Evolutionary conservation across 2,797 vertebrate genomes (phyloP), one percentile per base, ranked within the genome.

Genomic region (Sparidentex hasta): DNA sequence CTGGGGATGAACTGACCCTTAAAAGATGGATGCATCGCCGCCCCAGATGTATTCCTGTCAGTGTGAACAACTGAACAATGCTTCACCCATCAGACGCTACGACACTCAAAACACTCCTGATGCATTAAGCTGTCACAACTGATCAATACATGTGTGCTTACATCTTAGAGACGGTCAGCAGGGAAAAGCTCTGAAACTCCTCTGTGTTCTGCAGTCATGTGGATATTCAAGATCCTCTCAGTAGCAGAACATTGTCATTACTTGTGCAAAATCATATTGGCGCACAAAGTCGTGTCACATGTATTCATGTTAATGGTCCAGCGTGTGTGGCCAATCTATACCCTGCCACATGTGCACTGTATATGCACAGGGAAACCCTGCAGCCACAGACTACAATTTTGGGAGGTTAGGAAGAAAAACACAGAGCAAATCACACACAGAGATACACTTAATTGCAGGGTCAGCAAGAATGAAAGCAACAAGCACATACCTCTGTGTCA

Each of bases 401-500:
- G 47, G 27, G 56, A 52, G 67, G 54, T 59, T 23, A 29, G 29
- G 51, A 43, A 44, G 20, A 76, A 48, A 61, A 41, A 80, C 46
- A 66, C 29, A 59, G 25, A 69, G 46, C 7, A 27, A 75, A 25
- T 33, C 68, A 77, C 48, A 75, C 52, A 41, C 29, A 52, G 7
- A 71, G n/a, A 70, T 18, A 47, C 16, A 64, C 61, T 38, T 55
- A 68, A 78, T 17, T 66, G 63, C 41, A 82, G 71, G 65, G 65
- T 72, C 58, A 85, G 63, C 27, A 38, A 38, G 18, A 64, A 56
- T 44, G 52, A 75, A 74, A 83, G 9, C 72, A 80, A 63, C 65
- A 46, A 58, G 64, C 69, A 88, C 90, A 78, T 92, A 94, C 92
- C 92, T 93, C 87, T 59, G 80, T 69, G 62, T 90, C 87, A 75